Evolutionary conservation across 2,888 invertebrate genomes (phyloP), one percentile per base, ranked within the genome.

Genomic region (Erebia aethiops): DNA sequence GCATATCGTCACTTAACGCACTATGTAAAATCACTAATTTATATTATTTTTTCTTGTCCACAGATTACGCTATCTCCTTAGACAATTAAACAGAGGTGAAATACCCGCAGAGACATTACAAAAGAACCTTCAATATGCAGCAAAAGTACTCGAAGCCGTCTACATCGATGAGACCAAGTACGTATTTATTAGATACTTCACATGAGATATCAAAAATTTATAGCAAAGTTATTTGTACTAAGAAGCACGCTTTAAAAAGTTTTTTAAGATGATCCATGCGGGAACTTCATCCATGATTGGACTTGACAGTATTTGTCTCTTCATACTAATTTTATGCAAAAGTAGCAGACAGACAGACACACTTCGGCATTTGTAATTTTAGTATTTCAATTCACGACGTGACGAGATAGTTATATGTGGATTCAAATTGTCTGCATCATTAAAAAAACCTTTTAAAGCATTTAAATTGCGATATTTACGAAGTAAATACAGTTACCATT

Each of bases 91-190:
- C 87, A 94, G 95, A 87, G 98, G 98, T 85, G 97, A 98, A 93
- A 96, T 98, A 83, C 96, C 97, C 49, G 96, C 96, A 79, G 98
- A 98, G 88, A 96, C 98, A 77, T 94, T 99, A 82, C 97, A 98
- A 94, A 96, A 97, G 89, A 98, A 99, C 93, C 94, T 99, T 78
- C 97, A 98, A 82, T 99, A 98, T 91, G 98, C 98, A 69, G 98
- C 98, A 18, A 96, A 97, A 84, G 98, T 98, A 61, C 95, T 98
- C 77, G 98, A 98, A 94, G 97, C 98, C 14, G 97, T 98, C 77
- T 98, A 97, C 94, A 96, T 97, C 86, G 98, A 98, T 88, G 98
- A 98, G 91, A 97, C 98, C 88, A 98, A 98, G 98, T 98, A 96
- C 94, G 96, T 95, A 88, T 46, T 60, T 21, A 21, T 49, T 62